Base-by-base conservation (phyloP, 2,888 invertebrate species). In the Odontomyia ornata region DNA sequence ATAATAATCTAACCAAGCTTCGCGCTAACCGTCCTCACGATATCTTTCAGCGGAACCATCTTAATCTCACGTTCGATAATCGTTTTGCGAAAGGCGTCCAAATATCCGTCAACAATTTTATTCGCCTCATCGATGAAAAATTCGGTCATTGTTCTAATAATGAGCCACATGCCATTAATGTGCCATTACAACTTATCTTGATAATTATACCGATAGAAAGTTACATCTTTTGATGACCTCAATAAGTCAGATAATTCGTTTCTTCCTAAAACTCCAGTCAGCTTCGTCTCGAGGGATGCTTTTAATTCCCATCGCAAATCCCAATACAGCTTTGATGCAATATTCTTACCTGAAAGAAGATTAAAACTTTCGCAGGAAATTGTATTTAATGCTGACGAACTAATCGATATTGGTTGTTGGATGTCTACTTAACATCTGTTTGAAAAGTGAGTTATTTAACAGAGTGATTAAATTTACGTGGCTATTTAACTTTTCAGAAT, bases 241-340 rank as follows among this genome's bases (percentile, higher is more conserved):
- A 47, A 47, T n/a, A 27, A n/a, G 1, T 71, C 47, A 25, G 71
- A 23, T 5, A 47, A 7, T 25, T 47, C 46, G 30, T 25, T 28
- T 13, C 2, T 23, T 30, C 7, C 30, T 1, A 71, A 36, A 5
- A 47, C 7, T 9, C 21, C 47, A 25, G 25, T 47, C 13, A 71
- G 23, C 27, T 52, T 46, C 2, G 15, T 27, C 15, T 47, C 71
- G 1, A 71, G 15, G 1, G 71, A 71, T 28, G 52, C 18, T 18
- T 27, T 46, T 7, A 71, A 27, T n/a, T 71, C 71, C 71, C 71
- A 71, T n/a, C 1, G 3, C 21, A 71, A 52, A 25, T 71, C 71
- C 71, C 71, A 71, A 25, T 71, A 71, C 25, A 71, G 28, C 27
- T 71, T 71, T 15, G 71, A 47, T 11, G 71, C 71, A 27, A 47